Base-by-base conservation (phyloP, 2,888 invertebrate genomes). In the Cephus pulcher region DNA sequence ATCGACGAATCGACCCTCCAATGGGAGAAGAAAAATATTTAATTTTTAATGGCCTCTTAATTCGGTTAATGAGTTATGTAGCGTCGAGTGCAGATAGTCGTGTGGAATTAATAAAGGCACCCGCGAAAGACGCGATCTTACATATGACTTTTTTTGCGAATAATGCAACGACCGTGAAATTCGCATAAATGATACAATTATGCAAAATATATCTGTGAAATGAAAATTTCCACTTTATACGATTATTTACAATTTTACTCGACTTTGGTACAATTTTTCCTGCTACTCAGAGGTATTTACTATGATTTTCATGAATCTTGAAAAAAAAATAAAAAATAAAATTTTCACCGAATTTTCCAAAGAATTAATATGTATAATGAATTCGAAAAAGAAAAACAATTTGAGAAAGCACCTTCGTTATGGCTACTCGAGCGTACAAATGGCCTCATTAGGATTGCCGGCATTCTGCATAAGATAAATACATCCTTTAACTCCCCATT, bases 401-500 rank as follows among this genome's bases (percentile, higher is more conserved):
- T 56, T 56, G 23, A 56, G 56, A 56, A 56, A 56, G 56, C 9
- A 56, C 9, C 56, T 56, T 56, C 56, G 56, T 56, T 56, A 56
- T 56, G 56, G 23, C 56, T 56, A 56, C 56, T 56, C 32, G 34
- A 33, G 71, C 71, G 71, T 23, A 23, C 30, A 71, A 71, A 71
- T 71, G 3, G 34, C 23, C 71, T 71, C 30, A 71, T 32, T 71
- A 34, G 71, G 30, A 1, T 71, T 32, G 34, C 34, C 34, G 34
- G 34, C 11, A 30, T 71, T 71, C 71, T 71, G 71, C 71, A 34
- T 71, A 71, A 71, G 34, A 33, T 71, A 71, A 71, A 15, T 56
- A 56, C 71, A 71, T 71, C 71, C 71, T 71, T 23, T 15, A 71
- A 12, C 32, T 71, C 9, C 23, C 23, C 9, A 32, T 30, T 32